Base-by-base conservation (phyloP, 1,140 invertebrate genomes). In the Dysdera silvatica region DNA sequence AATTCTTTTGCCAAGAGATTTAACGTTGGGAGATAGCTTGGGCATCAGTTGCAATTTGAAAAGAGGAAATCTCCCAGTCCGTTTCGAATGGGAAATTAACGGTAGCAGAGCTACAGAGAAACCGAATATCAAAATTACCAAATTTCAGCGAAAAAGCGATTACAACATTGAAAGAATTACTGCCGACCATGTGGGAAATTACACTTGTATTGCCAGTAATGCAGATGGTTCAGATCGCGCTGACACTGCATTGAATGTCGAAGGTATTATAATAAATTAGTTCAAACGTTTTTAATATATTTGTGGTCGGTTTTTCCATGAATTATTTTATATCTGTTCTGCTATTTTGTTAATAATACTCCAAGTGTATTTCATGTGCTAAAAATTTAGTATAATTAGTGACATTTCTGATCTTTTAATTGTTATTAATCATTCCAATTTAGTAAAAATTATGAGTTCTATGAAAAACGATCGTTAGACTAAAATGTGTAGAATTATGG, bases 201-300 rank as follows among this genome's bases (percentile, higher is more conserved):
- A 73, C 52, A 73, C 72, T 1, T 73, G 72, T 56, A 43, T 61
- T 33, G 72, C 69, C 14, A 55, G 47, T 8, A 73, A 73, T 53
- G 41, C 37, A 1, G 67, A 60, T n/a, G 72, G 71, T 16, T 45
- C 61, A 8, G 66, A 67, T 31, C 67, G 55, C 43, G 54, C 70
- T 52, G 67, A 66, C 4, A 67, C 67, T 16, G 51, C 52, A 1
- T 65, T 74, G 1, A 1, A 33, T 23, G 47, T 68, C 4, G 57
- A 70, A 63, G 66, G 69, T 70, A 51, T 40, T 24, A 24, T 28
- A 33, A 43, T 37, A 29, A 35, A 26, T 49, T 5, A 10, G 16
- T 6, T 32, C 1, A 53, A 32, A n/a, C n/a, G n/a, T n/a, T n/a
- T n/a, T n/a, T n/a, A n/a, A n/a, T n/a, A n/a, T n/a, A n/a, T n/a